Base-by-base conservation (phyloP, 92 coral and sea anemone species). In the Epizoanthus rinbou region DNA sequence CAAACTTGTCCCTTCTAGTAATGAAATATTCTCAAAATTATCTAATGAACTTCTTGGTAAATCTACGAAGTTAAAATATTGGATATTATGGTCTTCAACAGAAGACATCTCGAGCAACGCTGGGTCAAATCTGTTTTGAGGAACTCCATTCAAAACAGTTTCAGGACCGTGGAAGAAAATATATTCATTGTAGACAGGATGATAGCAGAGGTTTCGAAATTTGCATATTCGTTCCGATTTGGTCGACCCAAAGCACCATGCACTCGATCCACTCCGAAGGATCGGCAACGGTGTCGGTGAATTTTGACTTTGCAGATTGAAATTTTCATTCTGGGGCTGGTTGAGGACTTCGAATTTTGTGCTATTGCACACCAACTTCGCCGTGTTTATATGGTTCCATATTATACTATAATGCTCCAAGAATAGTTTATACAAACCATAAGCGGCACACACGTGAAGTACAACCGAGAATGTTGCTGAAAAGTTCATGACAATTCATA, bases 81-180 rank as follows among this genome's bases (percentile, higher is more conserved):
- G 99, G 47, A 91, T 78, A 64, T 97, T 97, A 65, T 97, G 99
- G 50, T 94, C 98, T 2, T 89, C 92, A 3, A 94, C 89, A 22
- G 99, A 94, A 10, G 99, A 88, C 86, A 97, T 66, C 73, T 97
- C 99, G 18, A 97, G 90, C 52, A 97, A 75, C 2, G 99, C 97
- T 23, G 97, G 98, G n/a, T 82, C 73, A 70, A 94, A 94, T 25
- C 99, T 87, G 54, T 97, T 88, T 18, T 78, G 56, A 7, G 99
- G 99, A 23, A 94, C 85, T 9, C 99, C 98, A 79, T 89, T 87
- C 57, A 97, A 41, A 22, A 92, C 75, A 47, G 93, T 87, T 33
- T 88, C 87, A 22, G 88, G 81, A 3, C 99, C 98, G 74, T 97
- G 99, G 53, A 97, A 90, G 85, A 97, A 90, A 31, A 97, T 73